Percentiles rank a stretch among this genome's conserved stretches.
phyloP scores from a whole-genome alignment of 2,888 invertebrate genomes.

The Andrena hattorfiana region DNA sequence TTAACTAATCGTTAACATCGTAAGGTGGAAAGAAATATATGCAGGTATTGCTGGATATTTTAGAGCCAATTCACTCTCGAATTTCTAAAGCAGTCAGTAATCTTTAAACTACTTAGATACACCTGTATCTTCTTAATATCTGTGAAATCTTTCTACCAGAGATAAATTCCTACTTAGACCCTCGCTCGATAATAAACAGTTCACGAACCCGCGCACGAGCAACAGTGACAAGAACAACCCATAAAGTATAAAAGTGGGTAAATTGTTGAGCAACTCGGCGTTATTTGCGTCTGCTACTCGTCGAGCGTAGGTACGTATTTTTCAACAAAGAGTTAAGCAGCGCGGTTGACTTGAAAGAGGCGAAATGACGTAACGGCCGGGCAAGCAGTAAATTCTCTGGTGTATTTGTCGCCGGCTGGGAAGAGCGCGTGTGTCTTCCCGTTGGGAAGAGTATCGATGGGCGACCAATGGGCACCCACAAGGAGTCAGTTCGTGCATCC shows the following conservation, averaged over 20 bases:
- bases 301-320: slow-evolving; percentile 3
- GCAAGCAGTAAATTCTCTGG: slow-evolving; percentile 79
- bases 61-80: too few species aligned
- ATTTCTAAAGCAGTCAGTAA: too few species aligned
- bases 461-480: slow-evolving; percentile 59
- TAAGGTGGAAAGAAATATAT: too few species aligned
- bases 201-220: too few species aligned
- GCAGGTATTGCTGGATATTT: too few species aligned
- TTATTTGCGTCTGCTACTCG: slow-evolving; percentile 28
- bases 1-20: too few species aligned
- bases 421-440: slow-evolving; percentile 62
- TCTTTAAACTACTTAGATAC: too few species aligned
- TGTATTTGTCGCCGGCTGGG: slow-evolving; percentile 78
- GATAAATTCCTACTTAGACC: too few species aligned
- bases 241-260: background rate
- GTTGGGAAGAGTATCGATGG: slow-evolving; percentile 63
- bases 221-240: too few species aligned
- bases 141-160: too few species aligned
- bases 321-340: slow-evolving; percentile 38
- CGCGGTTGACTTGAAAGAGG: slow-evolving; percentile 57
- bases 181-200: too few species aligned
- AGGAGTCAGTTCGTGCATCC: slow-evolving; percentile 65
- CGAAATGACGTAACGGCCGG: slow-evolving; percentile 76
- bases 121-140: too few species aligned
- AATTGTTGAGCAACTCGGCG: slow-evolving; percentile 21